Percentiles rank a stretch among this genome's conserved stretches.
Conservation (phyloP, 2,113 vertebrate genomes). For the Piprites chloris region DNA sequence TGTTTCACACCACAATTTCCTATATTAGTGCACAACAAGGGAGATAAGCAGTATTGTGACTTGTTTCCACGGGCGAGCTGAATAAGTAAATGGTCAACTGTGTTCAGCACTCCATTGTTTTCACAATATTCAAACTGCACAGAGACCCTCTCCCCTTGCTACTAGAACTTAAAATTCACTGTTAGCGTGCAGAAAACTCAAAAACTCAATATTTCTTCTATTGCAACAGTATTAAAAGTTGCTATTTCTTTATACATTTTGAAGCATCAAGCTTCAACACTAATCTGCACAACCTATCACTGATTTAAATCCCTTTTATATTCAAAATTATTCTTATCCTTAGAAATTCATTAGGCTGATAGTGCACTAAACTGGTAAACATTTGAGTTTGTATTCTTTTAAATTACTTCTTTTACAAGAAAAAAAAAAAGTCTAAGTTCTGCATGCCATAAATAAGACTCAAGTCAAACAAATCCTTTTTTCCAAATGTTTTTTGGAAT, state of each 20-base stretch:
- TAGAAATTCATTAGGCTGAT: background rate
- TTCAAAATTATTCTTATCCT: background rate
- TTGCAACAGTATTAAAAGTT: background rate
- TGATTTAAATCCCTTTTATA: background rate
- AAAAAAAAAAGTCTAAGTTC: background rate
- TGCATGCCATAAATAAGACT: background rate
- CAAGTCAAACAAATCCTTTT: background rate
- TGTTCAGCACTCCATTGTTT: background rate
- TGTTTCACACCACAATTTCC: background rate
- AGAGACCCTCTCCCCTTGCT: background rate
- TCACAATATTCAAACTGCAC: background rate
- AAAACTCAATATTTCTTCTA: no score
- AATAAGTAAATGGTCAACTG: background rate
- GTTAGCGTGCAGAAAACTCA: background rate
- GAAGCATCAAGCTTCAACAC: background rate
- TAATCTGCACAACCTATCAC: background rate
- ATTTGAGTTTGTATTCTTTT: background rate
- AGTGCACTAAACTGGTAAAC: background rate
- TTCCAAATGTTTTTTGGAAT: conserved; percentile 6
- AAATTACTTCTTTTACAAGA: background rate
- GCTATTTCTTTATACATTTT: background rate
- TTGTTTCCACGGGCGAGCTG: background rate
- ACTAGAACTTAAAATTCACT: background rate
- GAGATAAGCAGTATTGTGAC: background rate
- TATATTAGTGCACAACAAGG: background rate